Conservation (phyloP, 2,113 vertebrate genomes). For the Panthera uncia region DNA sequence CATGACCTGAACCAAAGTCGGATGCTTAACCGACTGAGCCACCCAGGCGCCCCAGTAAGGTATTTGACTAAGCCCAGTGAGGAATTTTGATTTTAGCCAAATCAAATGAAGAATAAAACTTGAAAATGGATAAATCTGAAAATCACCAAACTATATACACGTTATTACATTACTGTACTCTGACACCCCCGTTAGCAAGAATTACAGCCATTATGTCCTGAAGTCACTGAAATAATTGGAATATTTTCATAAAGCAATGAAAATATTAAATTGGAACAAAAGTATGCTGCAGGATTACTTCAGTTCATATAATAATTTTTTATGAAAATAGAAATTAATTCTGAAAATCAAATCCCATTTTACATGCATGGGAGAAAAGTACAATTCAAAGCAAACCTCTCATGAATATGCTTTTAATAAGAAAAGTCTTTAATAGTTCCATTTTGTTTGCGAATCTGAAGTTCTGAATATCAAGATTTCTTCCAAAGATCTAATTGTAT, state of each 20-base stretch:
- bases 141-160: background rate
- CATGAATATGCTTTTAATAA: background rate
- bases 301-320: background rate
- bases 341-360: background rate
- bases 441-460: slow-evolving; percentile 29
- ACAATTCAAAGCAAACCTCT: background rate
- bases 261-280: background rate
- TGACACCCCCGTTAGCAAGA: background rate
- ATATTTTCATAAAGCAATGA: background rate
- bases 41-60: no score
- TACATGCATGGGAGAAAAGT: background rate
- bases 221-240: background rate
- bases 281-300: background rate
- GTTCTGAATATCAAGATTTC: background rate
- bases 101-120: background rate
- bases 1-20: no score
- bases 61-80: background rate
- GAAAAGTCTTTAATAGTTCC: background rate
- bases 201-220: background rate
- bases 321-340: background rate
- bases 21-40: no score
- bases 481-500: background rate
- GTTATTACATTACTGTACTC: background rate
- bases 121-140: background rate
- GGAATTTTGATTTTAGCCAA: background rate